Evolutionary conservation across 1,140 invertebrate species (phyloP), one percentile per base, ranked within the genome.

Genomic region (Drosophila parvula): DNA sequence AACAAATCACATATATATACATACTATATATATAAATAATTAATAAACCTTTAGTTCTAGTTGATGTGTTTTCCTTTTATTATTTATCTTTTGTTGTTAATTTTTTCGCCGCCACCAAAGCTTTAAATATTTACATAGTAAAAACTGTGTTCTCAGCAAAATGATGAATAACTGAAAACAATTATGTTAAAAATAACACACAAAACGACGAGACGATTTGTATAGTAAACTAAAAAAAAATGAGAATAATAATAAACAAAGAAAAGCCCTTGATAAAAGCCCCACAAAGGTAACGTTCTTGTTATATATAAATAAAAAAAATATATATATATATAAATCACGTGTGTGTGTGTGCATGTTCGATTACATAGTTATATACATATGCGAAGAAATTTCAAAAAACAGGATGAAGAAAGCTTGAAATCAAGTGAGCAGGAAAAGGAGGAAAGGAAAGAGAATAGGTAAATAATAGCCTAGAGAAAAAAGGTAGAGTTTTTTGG

Each of bases 51-150:
- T 78, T 56, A 28, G 36, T 50, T 71, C 43, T 11, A 22, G 47
- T 53, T 36, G 38, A 5, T 48, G 16, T 27, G 28, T 53, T 59
- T 69, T 32, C 12, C 32, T 56, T 79, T 53, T 32, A 50, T 32
- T 34, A 27, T n/a, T 43, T 40, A 38, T 38, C 0, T 64, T 78
- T 59, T 14, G 44, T 68, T 75, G 53, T 58, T 71, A 28, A 71
- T 62, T 76, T 68, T 65, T 79, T 86, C 62, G 84, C 83, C 80
- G 84, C 84, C 84, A 84, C 80, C 74, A 89, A 89, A 89, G 84
- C 84, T 89, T 89, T 89, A 89, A 89, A 89, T 81, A 89, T 78
- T 84, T 89, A 86, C 79, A 83, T 76, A 74, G 76, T 88, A 88
- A 83, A 88, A 83, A 88, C 79, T 82, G 83, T 88, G 79, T 88